phyloP scores from a whole-genome alignment of 2,888 invertebrate species.

The Lingula anatina region DNA sequence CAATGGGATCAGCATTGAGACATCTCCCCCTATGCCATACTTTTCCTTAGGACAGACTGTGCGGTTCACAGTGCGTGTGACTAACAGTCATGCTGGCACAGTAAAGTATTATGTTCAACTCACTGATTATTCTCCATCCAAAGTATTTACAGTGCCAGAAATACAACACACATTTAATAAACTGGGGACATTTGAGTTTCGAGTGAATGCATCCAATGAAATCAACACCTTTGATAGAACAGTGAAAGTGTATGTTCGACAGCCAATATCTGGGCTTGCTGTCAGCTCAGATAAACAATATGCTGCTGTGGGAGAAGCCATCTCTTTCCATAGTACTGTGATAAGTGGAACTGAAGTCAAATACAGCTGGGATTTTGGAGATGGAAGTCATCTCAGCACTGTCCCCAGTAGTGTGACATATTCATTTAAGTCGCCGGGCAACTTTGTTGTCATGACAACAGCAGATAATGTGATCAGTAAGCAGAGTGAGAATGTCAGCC shows the following conservation, averaged over 20 bases:
- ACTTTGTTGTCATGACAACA: background rate
- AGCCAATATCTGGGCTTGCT: background rate
- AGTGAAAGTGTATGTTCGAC: background rate
- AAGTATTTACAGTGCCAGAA: no score
- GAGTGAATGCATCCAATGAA: no score
- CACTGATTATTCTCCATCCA: no score
- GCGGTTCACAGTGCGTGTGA: no score
- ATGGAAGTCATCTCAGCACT: background rate
- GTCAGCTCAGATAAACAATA: background rate
- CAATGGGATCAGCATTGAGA: no score
- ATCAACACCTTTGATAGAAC: background rate
- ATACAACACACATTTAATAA: slow-evolving; percentile 11
- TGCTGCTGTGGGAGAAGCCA: background rate
- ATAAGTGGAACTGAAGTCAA: background rate
- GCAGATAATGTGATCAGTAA: background rate
- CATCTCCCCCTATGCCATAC: no score
- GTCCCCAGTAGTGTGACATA: background rate
- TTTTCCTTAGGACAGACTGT: no score
- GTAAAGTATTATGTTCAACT: no score
- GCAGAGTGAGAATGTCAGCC: background rate
- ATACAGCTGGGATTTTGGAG: background rate
- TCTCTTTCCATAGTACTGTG: background rate
- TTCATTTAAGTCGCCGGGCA: background rate
- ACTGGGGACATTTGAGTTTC: slow-evolving; percentile 15
- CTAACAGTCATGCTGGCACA: no score